Base-by-base conservation (phyloP, 2,888 invertebrate genomes). In the Cerastis rubricosa region DNA sequence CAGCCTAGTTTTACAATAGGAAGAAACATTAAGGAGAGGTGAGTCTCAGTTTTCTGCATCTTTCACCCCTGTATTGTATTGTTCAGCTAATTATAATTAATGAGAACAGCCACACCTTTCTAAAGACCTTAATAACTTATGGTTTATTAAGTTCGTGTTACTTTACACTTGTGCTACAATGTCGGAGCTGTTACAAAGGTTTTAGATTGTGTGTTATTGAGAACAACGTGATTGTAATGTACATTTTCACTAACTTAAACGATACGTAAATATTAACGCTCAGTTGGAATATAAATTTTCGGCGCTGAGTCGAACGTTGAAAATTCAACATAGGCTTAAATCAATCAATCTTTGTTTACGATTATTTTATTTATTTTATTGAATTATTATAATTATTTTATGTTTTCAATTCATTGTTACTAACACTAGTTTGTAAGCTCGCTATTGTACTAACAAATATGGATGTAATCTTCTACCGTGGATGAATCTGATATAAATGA, bases 131-230 rank as follows among this genome's bases (percentile, higher is more conserved):
- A 77, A 85, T 85, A 69, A 70, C 69, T 67, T 40, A 25, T 59
- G n/a, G 57, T 84, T 69, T 29, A 59, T 69, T 63, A 49, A 43
- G 47, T 83, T 83, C 76, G 76, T 73, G 80, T 29, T 74, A 59
- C 29, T 68, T 61, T 49, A 47, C 25, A 68, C 61, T 76, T 76
- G 61, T 66, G 51, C 9, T 80, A 71, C 72, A 85, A 85, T 76
- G 71, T 69, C 75, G 64, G 51, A 64, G 40, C 40, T 74, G 74
- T 84, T 74, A 76, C n/a, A 64, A 74, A 73, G 65, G 67, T 80
- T 68, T 40, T 84, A 81, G 73, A 81, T 75, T 74, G 78, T 85
- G n/a, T 81, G 71, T 67, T 79, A 82, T 79, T 80, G 83, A 85
- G 76, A 70, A 69, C 25, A 61, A 25, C 49, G 66, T 69, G 64